Percentiles rank a stretch among this genome's conserved stretches.
Evolutionary conservation across 2,888 invertebrate genomes (phyloP).

Genomic region (Caenorhabditis sp.): DNA sequence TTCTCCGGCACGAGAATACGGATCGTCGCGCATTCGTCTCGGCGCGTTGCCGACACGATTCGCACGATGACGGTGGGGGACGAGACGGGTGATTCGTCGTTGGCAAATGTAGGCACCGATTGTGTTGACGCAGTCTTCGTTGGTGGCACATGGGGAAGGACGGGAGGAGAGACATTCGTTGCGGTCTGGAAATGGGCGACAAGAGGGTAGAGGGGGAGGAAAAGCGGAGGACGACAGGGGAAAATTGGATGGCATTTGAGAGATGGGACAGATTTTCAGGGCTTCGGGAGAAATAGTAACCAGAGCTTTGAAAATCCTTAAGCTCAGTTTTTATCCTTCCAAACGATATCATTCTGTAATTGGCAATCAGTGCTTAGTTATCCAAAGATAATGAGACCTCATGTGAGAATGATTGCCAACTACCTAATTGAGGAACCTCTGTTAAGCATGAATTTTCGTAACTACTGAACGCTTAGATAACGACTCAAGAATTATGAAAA

Average conservation of each 20-base stretch:
- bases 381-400: no score
- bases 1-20: constrained; percentile 56
- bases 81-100: constrained; percentile 55
- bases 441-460: no score
- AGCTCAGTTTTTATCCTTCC: no score
- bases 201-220: background rate
- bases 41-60: constrained; percentile 51
- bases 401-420: no score
- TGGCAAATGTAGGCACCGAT: constrained; percentile 89
- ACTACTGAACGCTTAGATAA: no score
- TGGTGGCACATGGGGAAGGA: constrained; percentile 52
- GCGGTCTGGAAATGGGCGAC: constrained; percentile 60
- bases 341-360: no score
- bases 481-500: no score
- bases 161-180: constrained; percentile 63
- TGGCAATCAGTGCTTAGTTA: no score
- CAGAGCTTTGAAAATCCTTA: no score
- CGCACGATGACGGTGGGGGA: constrained; percentile 55
- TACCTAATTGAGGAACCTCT: no score
- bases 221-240: background rate
- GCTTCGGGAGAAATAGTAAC: no score
- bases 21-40: constrained; percentile 64
- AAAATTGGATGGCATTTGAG: background rate
- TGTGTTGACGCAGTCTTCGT: constrained; percentile 76
- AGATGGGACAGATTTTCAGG: no score